These are phyloP conservation scores for Antennarius maculatus DNA, from an alignment of 2,797 vertebrate genomes.

Conservation along the genomic window DNA sequence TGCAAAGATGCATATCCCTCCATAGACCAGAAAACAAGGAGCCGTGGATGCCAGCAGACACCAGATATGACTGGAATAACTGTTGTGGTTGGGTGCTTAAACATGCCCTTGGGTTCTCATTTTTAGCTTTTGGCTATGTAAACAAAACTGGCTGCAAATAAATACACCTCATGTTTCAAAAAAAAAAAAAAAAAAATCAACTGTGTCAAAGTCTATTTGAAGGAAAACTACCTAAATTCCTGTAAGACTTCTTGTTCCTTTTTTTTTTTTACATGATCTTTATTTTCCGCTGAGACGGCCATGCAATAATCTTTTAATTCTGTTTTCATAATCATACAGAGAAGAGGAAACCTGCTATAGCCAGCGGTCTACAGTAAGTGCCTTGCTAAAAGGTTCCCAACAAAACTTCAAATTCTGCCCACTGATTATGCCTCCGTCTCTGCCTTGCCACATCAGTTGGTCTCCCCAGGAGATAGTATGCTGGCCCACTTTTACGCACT, in stretches of 20 bases:
- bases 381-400: constrained; percentile 42
- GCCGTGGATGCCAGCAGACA: constrained; percentile 64
- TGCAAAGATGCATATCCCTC: constrained; percentile 57
- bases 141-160: constrained; percentile 51
- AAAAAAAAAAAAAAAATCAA: constrained; percentile 6
- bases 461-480: constrained; percentile 34
- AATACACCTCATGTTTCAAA: constrained; percentile 43
- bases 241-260: constrained; percentile 1
- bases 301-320: constrained; percentile 5
- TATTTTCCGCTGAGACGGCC: constrained; percentile 1
- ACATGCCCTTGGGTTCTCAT: constrained; percentile 56
- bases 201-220: constrained; percentile 48
- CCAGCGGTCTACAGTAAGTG: constrained; percentile 2
- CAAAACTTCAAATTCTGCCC: constrained; percentile 2
- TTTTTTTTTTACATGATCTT: background rate
- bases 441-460: constrained; percentile 27
- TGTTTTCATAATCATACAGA: constrained; percentile 27
- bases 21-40: constrained; percentile 55
- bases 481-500: constrained; percentile 38
- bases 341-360: background rate
- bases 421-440: constrained; percentile 12
- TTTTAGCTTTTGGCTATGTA: constrained; percentile 62
- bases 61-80: constrained; percentile 70
- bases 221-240: constrained; percentile 13
- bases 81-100: constrained; percentile 68